A percentile compares a stretch with the other conserved stretches of the same genome.
Conservation (phyloP, 2,113 vertebrate genomes). For the Gopherus flavomarginatus region DNA sequence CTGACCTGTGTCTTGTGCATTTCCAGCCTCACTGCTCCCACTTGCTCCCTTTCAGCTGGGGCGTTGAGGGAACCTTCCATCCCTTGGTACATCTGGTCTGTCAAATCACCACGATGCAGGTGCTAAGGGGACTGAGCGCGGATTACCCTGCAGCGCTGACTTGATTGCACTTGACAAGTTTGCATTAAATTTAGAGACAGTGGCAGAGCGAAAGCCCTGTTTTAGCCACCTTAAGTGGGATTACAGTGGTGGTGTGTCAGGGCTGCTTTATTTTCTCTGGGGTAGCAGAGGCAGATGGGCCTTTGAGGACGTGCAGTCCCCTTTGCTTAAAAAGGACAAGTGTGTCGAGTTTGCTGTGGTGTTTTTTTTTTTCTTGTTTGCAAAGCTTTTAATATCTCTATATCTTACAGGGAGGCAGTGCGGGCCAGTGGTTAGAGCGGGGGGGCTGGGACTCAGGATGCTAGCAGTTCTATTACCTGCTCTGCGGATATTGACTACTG, state of each 20-base stretch:
- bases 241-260: neutral
- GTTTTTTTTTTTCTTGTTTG: neutral
- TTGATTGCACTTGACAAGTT: neutral
- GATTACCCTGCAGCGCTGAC: neutral
- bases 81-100: neutral
- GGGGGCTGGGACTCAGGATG: neutral
- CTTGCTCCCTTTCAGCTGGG: neutral
- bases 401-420: neutral
- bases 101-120: neutral
- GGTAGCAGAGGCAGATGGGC: neutral
- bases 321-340: neutral
- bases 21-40: neutral
- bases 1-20: neutral
- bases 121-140: rapidly evolving
- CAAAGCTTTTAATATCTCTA: neutral
- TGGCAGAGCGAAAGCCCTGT: neutral
- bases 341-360: neutral
- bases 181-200: neutral
- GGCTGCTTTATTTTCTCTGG: neutral
- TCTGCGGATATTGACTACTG: neutral
- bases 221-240: neutral
- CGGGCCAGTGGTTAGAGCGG: neutral
- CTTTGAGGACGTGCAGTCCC: neutral
- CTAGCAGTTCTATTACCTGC: no score
- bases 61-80: neutral